Percentiles rank a stretch among this genome's conserved stretches.
phyloP scores from a whole-genome alignment of 2,113 vertebrate species.

The Otus sunia region DNA sequence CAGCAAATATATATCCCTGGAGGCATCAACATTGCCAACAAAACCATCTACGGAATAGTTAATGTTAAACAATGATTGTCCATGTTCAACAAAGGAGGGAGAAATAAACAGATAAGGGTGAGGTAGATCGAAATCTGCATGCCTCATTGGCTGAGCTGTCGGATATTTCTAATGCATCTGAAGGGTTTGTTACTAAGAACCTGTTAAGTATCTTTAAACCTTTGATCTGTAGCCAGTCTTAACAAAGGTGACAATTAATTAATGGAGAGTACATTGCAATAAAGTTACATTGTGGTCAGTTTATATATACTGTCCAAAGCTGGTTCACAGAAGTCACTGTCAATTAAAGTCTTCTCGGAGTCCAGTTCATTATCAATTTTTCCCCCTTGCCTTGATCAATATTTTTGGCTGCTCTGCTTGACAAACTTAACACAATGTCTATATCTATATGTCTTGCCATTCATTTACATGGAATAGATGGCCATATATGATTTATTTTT shows the following conservation, averaged over 20 bases:
- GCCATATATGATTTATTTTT: constrained; percentile 67
- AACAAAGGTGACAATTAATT: constrained; percentile 82
- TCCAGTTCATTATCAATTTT: constrained; percentile 72
- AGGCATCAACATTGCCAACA: background rate
- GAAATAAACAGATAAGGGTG: constrained; percentile 57
- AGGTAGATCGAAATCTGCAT: constrained; percentile 63
- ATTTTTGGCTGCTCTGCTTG: constrained; percentile 71
- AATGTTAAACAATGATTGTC: constrained; percentile 37
- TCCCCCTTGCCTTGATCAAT: constrained; percentile 67
- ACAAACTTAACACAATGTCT: constrained; percentile 68
- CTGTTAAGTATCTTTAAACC: constrained; percentile 71
- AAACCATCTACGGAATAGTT: background rate
- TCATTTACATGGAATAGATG: constrained; percentile 72
- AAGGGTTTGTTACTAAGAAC: constrained; percentile 69
- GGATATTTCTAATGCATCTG: constrained; percentile 68
- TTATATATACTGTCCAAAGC: constrained; percentile 69
- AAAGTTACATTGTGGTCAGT: constrained; percentile 70
- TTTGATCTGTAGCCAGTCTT: constrained; percentile 75
- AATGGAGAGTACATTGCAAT: constrained; percentile 71
- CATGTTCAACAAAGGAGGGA: constrained; percentile 46
- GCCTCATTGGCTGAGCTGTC: constrained; percentile 62
- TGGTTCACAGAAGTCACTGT: constrained; percentile 69
- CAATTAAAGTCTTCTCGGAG: constrained; percentile 74
- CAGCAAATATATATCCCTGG: background rate
- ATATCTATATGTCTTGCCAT: constrained; percentile 63